Evolutionary conservation across 2,113 vertebrate genomes (phyloP).

Genomic region (Heteronetta atricapilla): DNA sequence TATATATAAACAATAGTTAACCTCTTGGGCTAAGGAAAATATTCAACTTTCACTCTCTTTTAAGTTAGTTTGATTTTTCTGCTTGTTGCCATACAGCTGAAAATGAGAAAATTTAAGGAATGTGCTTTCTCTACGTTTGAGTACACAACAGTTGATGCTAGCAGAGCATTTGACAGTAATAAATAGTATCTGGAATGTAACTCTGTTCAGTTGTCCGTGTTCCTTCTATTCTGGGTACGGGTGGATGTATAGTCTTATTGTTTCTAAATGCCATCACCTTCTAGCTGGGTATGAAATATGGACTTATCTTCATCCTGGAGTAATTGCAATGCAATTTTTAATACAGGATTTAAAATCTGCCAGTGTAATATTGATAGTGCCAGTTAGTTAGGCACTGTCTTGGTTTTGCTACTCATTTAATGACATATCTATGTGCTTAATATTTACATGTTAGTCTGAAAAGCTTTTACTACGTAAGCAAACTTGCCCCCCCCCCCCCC

Average conservation of each 20-base stretch:
- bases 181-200: not conserved
- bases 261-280: not conserved
- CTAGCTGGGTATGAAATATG: not conserved
- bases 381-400: not conserved
- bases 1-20: not conserved
- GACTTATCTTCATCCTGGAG: not conserved
- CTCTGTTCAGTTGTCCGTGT: not conserved
- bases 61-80: not conserved
- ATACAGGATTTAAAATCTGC: not conserved
- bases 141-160: not conserved
- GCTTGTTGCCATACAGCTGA: not conserved
- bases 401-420: not conserved
- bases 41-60: not conserved
- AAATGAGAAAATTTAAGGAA: not conserved
- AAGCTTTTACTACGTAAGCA: not conserved
- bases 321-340: not conserved
- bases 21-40: not conserved
- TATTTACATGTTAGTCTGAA: not conserved
- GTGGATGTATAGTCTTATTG: not conserved
- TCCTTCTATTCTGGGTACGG: not conserved
- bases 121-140: not conserved
- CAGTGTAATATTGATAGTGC: not conserved
- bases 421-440: not conserved
- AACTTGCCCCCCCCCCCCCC: too few species aligned
- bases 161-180: not conserved